A percentile compares a stretch with the other conserved stretches of the same genome.
phyloP scores from a whole-genome alignment of 2,888 invertebrate genomes.

The Capitulum mitella region DNA sequence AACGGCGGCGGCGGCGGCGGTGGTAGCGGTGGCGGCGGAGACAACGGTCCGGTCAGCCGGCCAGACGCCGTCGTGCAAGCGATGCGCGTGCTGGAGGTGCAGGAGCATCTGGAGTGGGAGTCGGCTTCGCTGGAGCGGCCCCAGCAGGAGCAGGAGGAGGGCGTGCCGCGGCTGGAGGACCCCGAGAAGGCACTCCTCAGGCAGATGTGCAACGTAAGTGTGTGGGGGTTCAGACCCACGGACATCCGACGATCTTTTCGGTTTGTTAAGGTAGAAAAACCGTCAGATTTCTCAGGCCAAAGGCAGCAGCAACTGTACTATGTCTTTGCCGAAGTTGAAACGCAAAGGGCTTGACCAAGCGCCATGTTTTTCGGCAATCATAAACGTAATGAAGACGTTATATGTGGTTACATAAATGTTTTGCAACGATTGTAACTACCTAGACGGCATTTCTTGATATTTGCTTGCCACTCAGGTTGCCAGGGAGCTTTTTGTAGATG shows the following conservation, averaged over 20 bases:
- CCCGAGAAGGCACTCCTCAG: conserved; percentile 40
- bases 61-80: conserved; percentile 91
- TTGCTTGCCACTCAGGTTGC: neutral
- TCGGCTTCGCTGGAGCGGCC: conserved; percentile 3
- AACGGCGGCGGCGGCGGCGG: conserved; percentile 80
- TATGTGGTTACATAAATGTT: neutral
- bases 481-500: neutral
- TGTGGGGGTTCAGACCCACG: no score
- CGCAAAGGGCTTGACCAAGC: no score
- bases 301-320: no score
- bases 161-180: conserved; percentile 32
- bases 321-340: no score
- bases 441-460: no score
- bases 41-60: conserved; percentile 42
- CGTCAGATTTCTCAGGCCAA: no score
- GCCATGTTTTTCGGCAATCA: no score
- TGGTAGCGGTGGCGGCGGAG: conserved; percentile 79
- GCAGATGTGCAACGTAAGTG: conserved; percentile 37
- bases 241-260: no score
- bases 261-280: no score
- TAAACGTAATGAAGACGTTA: no score
- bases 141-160: conserved; percentile 25
- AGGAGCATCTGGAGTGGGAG: conserved; percentile 65
- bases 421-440: neutral
- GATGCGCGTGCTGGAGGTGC: conserved; percentile 80